Conservation (phyloP, 1,140 invertebrate species). For the Ceratitis capitata region DNA sequence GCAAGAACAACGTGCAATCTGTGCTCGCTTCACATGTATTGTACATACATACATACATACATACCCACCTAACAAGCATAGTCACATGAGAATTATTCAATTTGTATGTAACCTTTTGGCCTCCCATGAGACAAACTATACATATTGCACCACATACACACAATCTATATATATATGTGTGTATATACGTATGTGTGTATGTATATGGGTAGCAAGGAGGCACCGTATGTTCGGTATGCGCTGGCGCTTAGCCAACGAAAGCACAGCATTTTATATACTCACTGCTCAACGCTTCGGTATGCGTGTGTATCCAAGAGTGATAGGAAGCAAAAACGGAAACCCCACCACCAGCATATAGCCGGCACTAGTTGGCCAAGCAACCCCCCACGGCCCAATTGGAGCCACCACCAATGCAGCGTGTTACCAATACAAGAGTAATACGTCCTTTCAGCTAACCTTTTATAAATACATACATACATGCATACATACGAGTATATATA, state of each 20-base stretch:
- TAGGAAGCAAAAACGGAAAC: not conserved
- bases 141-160: not conserved
- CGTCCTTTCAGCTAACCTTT: not conserved
- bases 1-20: not conserved
- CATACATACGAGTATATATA: not conserved
- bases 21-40: not conserved
- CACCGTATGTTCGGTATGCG: not conserved
- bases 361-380: not conserved
- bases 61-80: not conserved
- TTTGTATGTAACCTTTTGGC: constrained; percentile 43
- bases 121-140: constrained; percentile 41
- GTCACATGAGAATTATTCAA: constrained; percentile 40
- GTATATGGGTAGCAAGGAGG: constrained; percentile 31
- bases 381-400: not conserved
- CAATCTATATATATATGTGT: not conserved
- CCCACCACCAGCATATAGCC: not conserved
- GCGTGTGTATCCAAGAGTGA: not conserved
- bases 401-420: not conserved
- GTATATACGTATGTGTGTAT: constrained; percentile 1
- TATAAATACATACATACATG: not conserved
- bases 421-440: not conserved
- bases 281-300: not conserved
- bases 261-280: not conserved
- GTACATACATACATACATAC: not conserved
- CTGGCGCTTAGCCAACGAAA: constrained; percentile 32